phyloP scores from a whole-genome alignment of 2,113 vertebrate genomes.

The Neolamprologus tretocephalus region DNA sequence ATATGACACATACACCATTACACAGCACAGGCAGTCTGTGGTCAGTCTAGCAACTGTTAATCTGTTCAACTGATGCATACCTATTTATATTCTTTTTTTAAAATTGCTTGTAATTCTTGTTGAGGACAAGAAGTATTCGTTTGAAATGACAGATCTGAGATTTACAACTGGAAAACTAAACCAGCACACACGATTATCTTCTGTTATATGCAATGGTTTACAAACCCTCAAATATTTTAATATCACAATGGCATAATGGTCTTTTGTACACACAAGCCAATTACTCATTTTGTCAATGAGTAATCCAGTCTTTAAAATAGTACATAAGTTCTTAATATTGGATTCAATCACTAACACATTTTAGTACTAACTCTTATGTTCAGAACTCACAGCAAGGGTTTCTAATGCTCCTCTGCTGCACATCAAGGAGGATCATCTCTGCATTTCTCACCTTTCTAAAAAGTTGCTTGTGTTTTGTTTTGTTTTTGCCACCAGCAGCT shows the following conservation, averaged over 20 bases:
- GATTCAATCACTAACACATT: background rate
- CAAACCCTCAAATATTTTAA: background rate
- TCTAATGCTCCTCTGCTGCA: background rate
- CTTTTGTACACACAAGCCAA: background rate
- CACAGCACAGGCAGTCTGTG: background rate
- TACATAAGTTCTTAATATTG: background rate
- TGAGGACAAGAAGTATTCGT: background rate
- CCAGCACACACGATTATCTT: background rate
- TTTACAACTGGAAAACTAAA: background rate
- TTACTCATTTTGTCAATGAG: background rate
- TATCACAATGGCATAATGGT: background rate
- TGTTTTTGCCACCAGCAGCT: background rate
- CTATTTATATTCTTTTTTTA: background rate
- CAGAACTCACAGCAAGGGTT: background rate
- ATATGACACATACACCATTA: background rate
- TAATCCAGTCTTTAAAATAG: background rate
- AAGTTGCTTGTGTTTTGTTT: background rate
- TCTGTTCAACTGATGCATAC: background rate
- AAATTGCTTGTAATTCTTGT: background rate
- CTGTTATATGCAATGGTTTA: background rate
- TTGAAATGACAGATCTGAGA: background rate
- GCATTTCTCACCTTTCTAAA: background rate
- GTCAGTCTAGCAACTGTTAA: slow-evolving; percentile 5
- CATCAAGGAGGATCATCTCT: background rate
- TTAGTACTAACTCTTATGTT: background rate